Conservation (phyloP, 1,140 invertebrate species). For the Oncopodura yosiiana region DNA sequence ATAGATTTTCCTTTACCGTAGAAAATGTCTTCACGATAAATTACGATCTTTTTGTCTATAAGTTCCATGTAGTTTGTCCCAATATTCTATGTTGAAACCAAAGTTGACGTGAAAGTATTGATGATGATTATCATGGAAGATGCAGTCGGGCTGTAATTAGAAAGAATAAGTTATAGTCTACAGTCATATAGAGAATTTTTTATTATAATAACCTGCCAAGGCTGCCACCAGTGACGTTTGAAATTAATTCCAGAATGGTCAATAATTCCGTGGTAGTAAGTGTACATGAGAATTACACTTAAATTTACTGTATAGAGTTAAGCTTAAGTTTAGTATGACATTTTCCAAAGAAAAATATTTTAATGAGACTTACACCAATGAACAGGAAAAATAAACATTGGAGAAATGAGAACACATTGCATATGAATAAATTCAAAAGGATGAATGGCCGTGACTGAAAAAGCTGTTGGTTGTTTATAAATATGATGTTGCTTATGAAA, state of each 20-base stretch:
- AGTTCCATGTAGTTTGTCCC: slow-evolving; percentile 51
- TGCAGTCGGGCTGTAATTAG: slow-evolving; percentile 62
- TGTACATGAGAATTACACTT: slow-evolving; percentile 50
- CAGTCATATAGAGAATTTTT: background rate
- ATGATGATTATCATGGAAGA: slow-evolving; percentile 67
- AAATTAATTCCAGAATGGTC: slow-evolving; percentile 66
- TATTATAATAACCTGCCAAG: background rate
- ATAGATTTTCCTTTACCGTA: slow-evolving; percentile 49
- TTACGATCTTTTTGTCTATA: slow-evolving; percentile 50
- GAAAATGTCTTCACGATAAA: slow-evolving; percentile 58
- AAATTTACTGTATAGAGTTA: slow-evolving; percentile 54
- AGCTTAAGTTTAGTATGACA: no score
- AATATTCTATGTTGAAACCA: slow-evolving; percentile 54
- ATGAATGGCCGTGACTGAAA: slow-evolving; percentile 63
- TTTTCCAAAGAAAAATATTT: background rate
- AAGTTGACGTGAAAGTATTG: slow-evolving; percentile 69
- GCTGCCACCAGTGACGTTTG: slow-evolving; percentile 61
- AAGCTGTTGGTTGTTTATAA: slow-evolving; percentile 63
- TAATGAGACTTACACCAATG: slow-evolving; percentile 52
- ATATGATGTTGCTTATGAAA: slow-evolving; percentile 66
- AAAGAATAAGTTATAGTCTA: slow-evolving; percentile 42
- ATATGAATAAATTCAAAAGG: slow-evolving; percentile 53
- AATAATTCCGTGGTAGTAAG: slow-evolving; percentile 63
- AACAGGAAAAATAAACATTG: slow-evolving; percentile 46
- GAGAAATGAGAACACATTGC: slow-evolving; percentile 41